Conservation (phyloP, 2,888 invertebrate species). For the Pelosia muscerda region DNA sequence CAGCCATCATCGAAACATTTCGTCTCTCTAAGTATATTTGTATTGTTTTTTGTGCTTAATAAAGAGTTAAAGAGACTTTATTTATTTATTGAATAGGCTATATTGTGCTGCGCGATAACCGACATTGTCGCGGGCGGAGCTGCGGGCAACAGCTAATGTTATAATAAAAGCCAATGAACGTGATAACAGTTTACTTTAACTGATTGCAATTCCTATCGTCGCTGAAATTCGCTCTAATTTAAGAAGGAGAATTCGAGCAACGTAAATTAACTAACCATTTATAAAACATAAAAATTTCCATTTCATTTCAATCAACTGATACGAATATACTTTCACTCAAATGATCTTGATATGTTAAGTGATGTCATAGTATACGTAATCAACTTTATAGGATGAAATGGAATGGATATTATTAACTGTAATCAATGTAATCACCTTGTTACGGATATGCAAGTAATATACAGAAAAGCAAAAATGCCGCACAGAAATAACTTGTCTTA, state of each 20-base stretch:
- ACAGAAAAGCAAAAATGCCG: slow-evolving; percentile 13
- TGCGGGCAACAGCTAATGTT: too few relatives aligned
- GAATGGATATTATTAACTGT: slow-evolving; percentile 37
- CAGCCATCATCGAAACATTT: too few relatives aligned
- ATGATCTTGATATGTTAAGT: slow-evolving; percentile 17
- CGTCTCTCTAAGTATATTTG: too few relatives aligned
- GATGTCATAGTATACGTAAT: slow-evolving; percentile 28
- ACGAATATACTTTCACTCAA: slow-evolving; percentile 35
- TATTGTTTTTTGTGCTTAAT: too few relatives aligned
- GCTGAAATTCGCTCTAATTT: not conserved
- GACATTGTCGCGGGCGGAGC: too few relatives aligned
- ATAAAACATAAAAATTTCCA: not conserved
- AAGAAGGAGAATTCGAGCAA: not conserved
- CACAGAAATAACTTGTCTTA: not conserved
- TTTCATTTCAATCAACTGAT: slow-evolving; percentile 27
- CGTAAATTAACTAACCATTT: not conserved
- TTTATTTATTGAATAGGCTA: too few relatives aligned
- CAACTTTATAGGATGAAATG: slow-evolving; percentile 34
- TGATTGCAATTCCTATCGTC: not conserved
- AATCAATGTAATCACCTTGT: slow-evolving; percentile 23
- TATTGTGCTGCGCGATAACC: too few relatives aligned
- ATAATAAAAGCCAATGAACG: too few relatives aligned
- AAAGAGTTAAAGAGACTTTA: too few relatives aligned
- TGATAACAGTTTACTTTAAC: too few relatives aligned
- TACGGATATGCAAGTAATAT: slow-evolving; percentile 25